phyloP scores from a whole-genome alignment of 2,888 invertebrate species.

The Noctua comes region DNA sequence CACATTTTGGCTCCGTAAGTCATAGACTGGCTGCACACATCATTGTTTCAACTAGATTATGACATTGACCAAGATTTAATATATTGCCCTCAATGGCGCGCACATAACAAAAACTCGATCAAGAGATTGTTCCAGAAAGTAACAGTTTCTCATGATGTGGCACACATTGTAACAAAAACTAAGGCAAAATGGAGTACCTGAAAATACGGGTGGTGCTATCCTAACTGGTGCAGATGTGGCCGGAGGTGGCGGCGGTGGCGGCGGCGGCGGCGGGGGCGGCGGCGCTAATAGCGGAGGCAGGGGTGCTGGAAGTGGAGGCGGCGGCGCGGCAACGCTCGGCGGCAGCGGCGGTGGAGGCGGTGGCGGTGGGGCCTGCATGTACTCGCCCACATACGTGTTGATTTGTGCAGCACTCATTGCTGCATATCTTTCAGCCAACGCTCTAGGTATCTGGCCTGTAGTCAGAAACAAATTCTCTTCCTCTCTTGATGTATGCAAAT shows the following conservation, averaged over 20 bases:
- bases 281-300: constrained; percentile 51
- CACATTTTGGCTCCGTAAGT: neutral
- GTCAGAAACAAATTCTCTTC: constrained; percentile 79
- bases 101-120: neutral
- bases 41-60: neutral
- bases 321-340: constrained; percentile 29
- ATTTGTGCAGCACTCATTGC: constrained; percentile 68
- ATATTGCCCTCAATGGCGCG: neutral
- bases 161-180: neutral
- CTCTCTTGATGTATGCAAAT: constrained; percentile 80
- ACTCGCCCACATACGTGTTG: constrained; percentile 55
- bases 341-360: constrained; percentile 64
- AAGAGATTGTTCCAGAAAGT: neutral
- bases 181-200: constrained; percentile 64
- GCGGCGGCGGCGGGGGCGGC: constrained; percentile 66
- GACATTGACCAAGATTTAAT: neutral
- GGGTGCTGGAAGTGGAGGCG: constrained; percentile 59
- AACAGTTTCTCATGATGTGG: neutral
- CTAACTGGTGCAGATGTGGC: constrained; percentile 63
- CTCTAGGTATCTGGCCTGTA: constrained; percentile 78
- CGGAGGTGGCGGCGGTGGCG: constrained; percentile 67
- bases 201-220: constrained; percentile 63
- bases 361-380: constrained; percentile 47
- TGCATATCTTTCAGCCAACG: constrained; percentile 78
- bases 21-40: neutral